A percentile compares a stretch with the other conserved stretches of the same genome.
Conservation (phyloP, 37 sponge, comb jelly and placozoan genomes). For the Amphimedon queenslandica region DNA sequence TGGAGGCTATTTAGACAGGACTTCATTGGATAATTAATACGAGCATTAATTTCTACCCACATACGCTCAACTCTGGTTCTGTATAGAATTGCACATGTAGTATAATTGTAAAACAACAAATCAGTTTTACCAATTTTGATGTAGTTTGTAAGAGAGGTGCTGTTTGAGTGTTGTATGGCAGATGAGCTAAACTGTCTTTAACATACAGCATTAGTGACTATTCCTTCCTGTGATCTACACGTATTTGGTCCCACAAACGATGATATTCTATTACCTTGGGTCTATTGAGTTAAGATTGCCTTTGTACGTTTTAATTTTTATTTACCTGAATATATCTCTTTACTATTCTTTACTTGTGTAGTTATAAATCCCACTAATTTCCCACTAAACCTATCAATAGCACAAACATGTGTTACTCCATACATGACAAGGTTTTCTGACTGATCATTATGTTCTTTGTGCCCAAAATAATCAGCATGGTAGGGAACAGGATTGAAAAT, state of each 20-base stretch:
- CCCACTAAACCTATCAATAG: constrained; percentile 60
- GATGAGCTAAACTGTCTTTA: constrained; percentile 31
- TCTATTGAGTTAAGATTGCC: constrained; percentile 10
- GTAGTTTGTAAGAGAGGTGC: constrained; percentile 44
- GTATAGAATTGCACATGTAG: not conserved
- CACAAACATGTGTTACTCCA: constrained; percentile 59
- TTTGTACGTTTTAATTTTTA: no score
- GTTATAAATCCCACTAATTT: constrained; percentile 44
- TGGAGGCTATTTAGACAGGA: no score
- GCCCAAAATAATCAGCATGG: constrained; percentile 53
- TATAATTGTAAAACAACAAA: no score
- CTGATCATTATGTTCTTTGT: constrained; percentile 66
- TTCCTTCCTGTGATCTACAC: constrained; percentile 51
- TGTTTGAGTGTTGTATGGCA: constrained; percentile 27
- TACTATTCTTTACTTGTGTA: constrained; percentile 65
- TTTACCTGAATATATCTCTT: constrained; percentile 40
- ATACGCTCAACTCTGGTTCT: constrained; percentile 40
- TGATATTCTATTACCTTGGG: constrained; percentile 33
- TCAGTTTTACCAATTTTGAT: constrained; percentile 33
- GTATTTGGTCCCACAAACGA: no score
- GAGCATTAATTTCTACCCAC: constrained; percentile 61
- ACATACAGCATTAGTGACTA: constrained; percentile 48
- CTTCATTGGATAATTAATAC: no score
- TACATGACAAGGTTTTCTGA: constrained; percentile 70
- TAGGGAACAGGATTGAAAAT: constrained; percentile 55